phyloP scores from a whole-genome alignment of 2,888 invertebrate genomes.

The Cynaeus angustus region DNA sequence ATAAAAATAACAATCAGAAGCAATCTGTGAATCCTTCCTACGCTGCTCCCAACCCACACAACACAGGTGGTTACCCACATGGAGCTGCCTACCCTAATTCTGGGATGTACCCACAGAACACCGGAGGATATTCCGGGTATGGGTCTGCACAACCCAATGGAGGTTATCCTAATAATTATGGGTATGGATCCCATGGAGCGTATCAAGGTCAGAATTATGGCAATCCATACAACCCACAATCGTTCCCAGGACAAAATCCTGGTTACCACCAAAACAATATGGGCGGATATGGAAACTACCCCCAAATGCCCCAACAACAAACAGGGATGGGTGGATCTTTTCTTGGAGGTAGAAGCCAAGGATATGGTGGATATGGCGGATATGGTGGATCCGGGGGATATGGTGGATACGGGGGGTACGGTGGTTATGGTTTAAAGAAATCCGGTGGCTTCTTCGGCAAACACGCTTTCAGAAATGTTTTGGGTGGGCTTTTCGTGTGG shows the following conservation, averaged over 20 bases:
- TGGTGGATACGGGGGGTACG: conserved; percentile 49
- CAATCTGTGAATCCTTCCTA: conserved; percentile 46
- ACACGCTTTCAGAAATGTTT: conserved; percentile 64
- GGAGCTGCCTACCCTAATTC: conserved; percentile 19
- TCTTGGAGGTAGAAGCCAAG: conserved; percentile 35
- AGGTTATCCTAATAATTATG: conserved; percentile 6
- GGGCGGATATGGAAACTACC: conserved; percentile 26
- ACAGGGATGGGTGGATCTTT: conserved; percentile 5
- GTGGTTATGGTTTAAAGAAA: conserved; percentile 56
- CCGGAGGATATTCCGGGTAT: background rate
- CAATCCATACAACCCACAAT: conserved; percentile 13
- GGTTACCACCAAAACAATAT: conserved; percentile 13
- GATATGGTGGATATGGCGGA: conserved; percentile 52
- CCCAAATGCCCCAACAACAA: conserved; percentile 1
- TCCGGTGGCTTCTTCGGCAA: conserved; percentile 62
- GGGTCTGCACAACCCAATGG: background rate
- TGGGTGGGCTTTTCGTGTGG: conserved; percentile 66
- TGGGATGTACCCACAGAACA: background rate
- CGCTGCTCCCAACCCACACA: conserved; percentile 42
- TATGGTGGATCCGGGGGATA: conserved; percentile 52
- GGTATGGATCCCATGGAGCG: background rate
- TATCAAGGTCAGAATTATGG: conserved; percentile 33
- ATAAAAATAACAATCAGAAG: conserved; percentile 40
- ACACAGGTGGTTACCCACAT: conserved; percentile 9
- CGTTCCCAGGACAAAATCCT: background rate